Base-by-base conservation (phyloP, 2,113 vertebrate species). In the Polypterus senegalus region DNA sequence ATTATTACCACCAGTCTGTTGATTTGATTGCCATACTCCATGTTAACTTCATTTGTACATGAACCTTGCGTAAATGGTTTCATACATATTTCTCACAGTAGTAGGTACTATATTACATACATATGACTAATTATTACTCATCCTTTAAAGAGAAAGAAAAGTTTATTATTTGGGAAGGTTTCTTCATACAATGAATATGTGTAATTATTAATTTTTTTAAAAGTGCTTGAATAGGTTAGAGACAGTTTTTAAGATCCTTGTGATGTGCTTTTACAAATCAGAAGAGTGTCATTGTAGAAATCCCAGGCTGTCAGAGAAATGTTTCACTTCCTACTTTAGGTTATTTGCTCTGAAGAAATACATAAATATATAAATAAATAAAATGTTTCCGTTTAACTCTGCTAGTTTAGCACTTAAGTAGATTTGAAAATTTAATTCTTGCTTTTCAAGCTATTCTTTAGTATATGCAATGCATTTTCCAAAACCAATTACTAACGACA, bases 401-500 rank as follows among this genome's bases (percentile, higher is more conserved):
- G 27, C 27, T 73, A 73, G 86, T 86, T 87, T 85, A 88, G 82
- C 86, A 73, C 86, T 79, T 82, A 83, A 86, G 88, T 86, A 89
- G 86, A 85, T 88, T 89, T 87, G 87, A 89, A 93, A 93, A 90
- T 92, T 90, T 88, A 86, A 89, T 92, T 89, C 84, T 73, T 92
- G 88, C 83, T 86, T 91, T 90, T 27, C 86, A 87, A 92, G 90
- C 87, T 79, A 83, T 91, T 93, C 90, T 89, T 90, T 91, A 90
- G 90, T 91, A 81, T 94, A 92, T 92, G 88, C 90, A 92, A 89
- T 89, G 88, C 87, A 92, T 94, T 96, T 92, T 82, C 88, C 86
- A 94, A 97, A 97, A 94, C 84, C 92, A 93, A 97, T 97, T 97
- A 97, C 91, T 85, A 88, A 90, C 91, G 88, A 93, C 93, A 92